Percentiles rank a stretch among this genome's conserved stretches.
Conservation (phyloP, 2,888 invertebrate species). For the Rutpela maculata region DNA sequence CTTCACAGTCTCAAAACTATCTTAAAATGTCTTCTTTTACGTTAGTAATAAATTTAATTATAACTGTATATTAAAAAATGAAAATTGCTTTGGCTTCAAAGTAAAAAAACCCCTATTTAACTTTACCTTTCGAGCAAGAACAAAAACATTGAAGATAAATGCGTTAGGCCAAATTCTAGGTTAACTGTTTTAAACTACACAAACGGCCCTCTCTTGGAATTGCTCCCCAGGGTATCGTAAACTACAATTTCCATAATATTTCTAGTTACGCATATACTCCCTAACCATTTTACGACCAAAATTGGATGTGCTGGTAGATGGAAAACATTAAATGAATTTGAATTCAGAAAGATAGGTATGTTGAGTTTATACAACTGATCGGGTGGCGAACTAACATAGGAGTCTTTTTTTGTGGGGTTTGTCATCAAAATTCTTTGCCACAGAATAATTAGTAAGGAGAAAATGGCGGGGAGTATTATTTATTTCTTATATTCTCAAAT, state of each 20-base stretch:
- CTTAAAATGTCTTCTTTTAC: no score
- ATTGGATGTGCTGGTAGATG: neutral
- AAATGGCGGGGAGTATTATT: no score
- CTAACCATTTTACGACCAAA: neutral
- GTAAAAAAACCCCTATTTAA: neutral
- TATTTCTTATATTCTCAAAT: no score
- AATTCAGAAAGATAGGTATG: neutral
- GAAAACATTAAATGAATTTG: neutral
- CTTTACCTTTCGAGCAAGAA: no score
- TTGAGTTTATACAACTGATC: neutral
- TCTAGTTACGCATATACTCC: slow-evolving; percentile 5
- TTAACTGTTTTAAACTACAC: neutral
- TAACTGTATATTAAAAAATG: no score
- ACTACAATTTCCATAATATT: slow-evolving; percentile 7
- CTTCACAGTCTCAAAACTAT: no score
- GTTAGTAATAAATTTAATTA: no score
- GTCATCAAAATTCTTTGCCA: no score
- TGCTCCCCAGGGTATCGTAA: neutral
- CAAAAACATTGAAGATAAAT: neutral
- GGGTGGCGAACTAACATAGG: no score
- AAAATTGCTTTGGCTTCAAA: neutral
- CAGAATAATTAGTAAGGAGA: no score
- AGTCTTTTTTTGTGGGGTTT: no score
- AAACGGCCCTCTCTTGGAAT: neutral
- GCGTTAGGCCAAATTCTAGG: neutral